phyloP scores from a whole-genome alignment of 2,888 invertebrate species.

The Dermolepida albohirtum region DNA sequence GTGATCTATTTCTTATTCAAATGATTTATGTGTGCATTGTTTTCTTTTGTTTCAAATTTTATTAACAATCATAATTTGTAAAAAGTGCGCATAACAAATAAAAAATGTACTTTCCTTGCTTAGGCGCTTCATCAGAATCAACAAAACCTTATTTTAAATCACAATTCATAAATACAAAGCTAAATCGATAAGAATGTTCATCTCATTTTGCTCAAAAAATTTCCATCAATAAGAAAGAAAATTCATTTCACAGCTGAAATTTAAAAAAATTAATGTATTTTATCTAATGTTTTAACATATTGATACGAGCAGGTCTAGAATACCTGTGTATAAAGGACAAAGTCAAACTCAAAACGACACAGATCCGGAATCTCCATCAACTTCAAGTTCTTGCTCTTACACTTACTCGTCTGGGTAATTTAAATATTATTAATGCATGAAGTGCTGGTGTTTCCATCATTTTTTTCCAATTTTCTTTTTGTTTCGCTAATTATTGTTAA shows the following conservation, averaged over 20 bases:
- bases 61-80: too few relatives aligned
- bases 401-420: constrained; percentile 66
- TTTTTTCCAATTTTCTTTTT: constrained; percentile 36
- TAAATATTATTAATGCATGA: constrained; percentile 52
- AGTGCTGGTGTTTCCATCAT: constrained; percentile 48
- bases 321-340: constrained; percentile 77
- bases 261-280: not conserved
- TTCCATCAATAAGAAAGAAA: too few relatives aligned
- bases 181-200: too few relatives aligned
- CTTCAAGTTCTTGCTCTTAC: constrained; percentile 65
- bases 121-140: too few relatives aligned
- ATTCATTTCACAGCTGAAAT: too few relatives aligned
- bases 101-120: too few relatives aligned
- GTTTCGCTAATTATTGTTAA: constrained; percentile 13
- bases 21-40: too few relatives aligned
- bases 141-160: too few relatives aligned
- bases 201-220: too few relatives aligned
- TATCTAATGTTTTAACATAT: constrained; percentile 14
- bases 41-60: too few relatives aligned
- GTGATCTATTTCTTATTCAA: too few relatives aligned
- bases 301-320: constrained; percentile 69
- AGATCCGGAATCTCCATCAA: constrained; percentile 64
- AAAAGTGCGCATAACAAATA: too few relatives aligned
- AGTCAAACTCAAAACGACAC: constrained; percentile 57
- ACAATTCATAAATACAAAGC: not conserved